Evolutionary conservation across 2,113 vertebrate genomes (phyloP).

Genomic region (Phyllostomus discolor): DNA sequence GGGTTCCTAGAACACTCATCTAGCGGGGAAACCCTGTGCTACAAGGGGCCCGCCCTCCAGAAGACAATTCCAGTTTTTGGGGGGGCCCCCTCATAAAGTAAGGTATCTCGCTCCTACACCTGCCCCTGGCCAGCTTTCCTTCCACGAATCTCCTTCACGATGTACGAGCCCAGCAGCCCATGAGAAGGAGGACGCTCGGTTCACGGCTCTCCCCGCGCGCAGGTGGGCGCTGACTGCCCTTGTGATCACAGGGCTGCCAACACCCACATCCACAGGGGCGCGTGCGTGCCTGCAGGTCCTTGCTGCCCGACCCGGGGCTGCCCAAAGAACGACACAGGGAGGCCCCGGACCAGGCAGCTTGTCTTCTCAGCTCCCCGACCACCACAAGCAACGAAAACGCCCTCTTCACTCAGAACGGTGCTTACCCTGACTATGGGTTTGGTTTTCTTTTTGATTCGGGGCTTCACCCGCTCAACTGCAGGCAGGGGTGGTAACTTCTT

Average conservation of each 20-base stretch:
- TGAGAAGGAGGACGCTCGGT: rapidly evolving
- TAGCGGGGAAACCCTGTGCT: too few species aligned
- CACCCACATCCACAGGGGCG: not conserved
- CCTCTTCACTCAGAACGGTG: not conserved
- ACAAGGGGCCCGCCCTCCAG: too few species aligned
- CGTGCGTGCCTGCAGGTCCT: not conserved
- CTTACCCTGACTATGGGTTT: slow-evolving; percentile 96
- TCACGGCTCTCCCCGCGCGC: rapidly evolving
- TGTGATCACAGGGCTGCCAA: not conserved
- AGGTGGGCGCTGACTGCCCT: not conserved
- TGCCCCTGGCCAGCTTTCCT: not conserved
- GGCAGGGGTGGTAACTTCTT: slow-evolving; percentile 93
- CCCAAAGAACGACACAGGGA: not conserved
- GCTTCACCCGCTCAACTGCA: slow-evolving; percentile 90
- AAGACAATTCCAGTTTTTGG: too few species aligned
- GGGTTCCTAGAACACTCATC: too few species aligned
- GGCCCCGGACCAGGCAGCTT: not conserved
- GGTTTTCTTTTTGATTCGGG: slow-evolving; percentile 99
- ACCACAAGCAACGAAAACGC: rapidly evolving
- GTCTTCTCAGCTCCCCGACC: not conserved
- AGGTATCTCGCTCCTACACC: not conserved
- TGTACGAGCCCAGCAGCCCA: not conserved
- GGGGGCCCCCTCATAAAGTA: too few species aligned
- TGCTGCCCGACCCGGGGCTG: not conserved
- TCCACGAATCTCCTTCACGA: not conserved